Percentiles rank a stretch among this genome's conserved stretches.
These are phyloP conservation scores for Antitype chi DNA, from an alignment of 2,888 invertebrate species.

Conservation along the genomic window DNA sequence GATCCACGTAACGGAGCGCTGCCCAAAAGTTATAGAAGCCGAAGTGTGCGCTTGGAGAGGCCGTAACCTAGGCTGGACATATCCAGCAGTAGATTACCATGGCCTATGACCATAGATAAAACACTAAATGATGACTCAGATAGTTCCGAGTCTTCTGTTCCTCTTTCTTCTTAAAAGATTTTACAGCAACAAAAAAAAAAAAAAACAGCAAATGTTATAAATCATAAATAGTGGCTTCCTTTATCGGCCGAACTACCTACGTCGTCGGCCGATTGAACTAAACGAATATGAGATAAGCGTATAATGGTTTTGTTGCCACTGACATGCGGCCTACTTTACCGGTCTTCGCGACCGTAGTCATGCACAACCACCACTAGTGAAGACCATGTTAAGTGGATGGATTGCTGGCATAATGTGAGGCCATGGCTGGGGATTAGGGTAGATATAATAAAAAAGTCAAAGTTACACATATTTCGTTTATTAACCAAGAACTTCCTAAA, in stretches of 20 bases:
- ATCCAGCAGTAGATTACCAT: background rate
- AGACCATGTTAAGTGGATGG: background rate
- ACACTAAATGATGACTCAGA: background rate
- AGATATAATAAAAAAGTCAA: background rate
- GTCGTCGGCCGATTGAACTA: background rate
- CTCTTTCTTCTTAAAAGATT: background rate
- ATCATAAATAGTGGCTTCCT: background rate
- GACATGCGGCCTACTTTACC: too few relatives aligned
- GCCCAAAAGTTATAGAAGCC: background rate
- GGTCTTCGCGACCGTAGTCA: too few relatives aligned
- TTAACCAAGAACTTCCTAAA: constrained; percentile 42
- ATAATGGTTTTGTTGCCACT: too few relatives aligned
- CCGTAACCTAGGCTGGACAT: too few relatives aligned
- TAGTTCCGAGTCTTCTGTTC: background rate
- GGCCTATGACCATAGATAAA: too few relatives aligned
- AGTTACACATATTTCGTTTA: constrained; percentile 40
- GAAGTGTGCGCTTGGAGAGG: background rate
- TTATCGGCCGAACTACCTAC: background rate
- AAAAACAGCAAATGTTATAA: too few relatives aligned
- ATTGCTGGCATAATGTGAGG: background rate
- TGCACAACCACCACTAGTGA: background rate
- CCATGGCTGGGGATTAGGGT: background rate
- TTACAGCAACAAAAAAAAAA: too few relatives aligned
- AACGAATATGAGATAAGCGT: too few relatives aligned
- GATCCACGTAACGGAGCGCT: background rate